Evolutionary conservation across 2,888 invertebrate species (phyloP).

Genomic region (Cactoblastis cactorum): DNA sequence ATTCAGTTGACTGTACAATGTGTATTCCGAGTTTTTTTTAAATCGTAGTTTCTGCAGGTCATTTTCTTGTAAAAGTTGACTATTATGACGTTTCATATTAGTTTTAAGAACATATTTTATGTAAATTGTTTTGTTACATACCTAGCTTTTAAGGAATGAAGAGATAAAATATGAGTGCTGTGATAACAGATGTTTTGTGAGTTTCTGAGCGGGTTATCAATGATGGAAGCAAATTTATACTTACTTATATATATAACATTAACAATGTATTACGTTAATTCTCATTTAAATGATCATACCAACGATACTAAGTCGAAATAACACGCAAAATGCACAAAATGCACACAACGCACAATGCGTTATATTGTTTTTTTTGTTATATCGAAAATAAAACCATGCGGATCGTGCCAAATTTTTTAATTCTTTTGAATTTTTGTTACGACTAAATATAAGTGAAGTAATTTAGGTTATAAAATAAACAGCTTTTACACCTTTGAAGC

Average conservation of each 20-base stretch:
- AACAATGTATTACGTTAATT: conserved; percentile 6
- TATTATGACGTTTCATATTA: conserved; percentile 32
- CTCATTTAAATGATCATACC: conserved; percentile 6
- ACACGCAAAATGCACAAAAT: conserved; percentile 17
- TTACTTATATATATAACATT: conserved; percentile 14
- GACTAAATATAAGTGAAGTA: conserved; percentile 31
- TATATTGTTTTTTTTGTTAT: background rate
- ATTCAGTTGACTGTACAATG: no score
- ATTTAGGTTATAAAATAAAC: conserved; percentile 52
- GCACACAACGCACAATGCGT: conserved; percentile 24
- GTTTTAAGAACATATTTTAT: conserved; percentile 44
- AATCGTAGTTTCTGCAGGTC: conserved; percentile 31
- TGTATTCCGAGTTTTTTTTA: no score
- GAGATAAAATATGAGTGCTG: conserved; percentile 59
- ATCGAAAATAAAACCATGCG: conserved; percentile 8
- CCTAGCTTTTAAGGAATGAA: conserved; percentile 55
- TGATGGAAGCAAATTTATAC: conserved; percentile 29
- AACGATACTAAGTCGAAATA: conserved; percentile 16
- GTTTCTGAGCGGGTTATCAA: conserved; percentile 39
- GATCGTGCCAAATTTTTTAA: conserved; percentile 32
- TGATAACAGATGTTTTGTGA: conserved; percentile 63
- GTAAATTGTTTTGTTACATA: conserved; percentile 47
- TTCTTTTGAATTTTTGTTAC: conserved; percentile 29
- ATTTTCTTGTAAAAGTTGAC: conserved; percentile 21
- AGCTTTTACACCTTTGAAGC: conserved; percentile 67